Evolutionary conservation across 2,888 invertebrate genomes (phyloP), one percentile per base, ranked within the genome.

Genomic region (Diplolepis rosae): DNA sequence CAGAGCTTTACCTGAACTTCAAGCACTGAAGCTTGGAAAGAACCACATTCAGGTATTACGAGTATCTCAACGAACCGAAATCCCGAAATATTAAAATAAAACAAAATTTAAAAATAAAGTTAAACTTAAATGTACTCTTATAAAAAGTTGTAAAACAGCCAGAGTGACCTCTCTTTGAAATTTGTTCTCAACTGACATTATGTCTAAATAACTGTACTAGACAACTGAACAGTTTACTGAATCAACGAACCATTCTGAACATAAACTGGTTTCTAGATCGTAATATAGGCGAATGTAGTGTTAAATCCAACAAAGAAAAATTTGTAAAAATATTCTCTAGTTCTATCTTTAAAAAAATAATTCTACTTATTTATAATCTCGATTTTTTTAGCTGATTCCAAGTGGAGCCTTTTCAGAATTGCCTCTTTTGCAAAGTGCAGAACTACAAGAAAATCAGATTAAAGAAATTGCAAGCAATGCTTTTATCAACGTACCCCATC

Each of bases 391-490:
- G 82, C 83, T 83, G 3, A 90, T 96, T 66, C 94, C 95, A 35
- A 94, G 93, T 84, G 91, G 92, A 28, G 93, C 94, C 1, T 95
- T 96, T 88, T 92, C 92, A 68, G 94, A 95, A 83, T 89, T 97
- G 13, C 94, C 94, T 0, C 92, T 93, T 76, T 89, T 95, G 54
- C 93, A 93, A 87, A 92, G 92, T 66, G 91, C 95, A 11, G 95
- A 96, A 85, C 89, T 96, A 56, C 95, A 96, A 88, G 94, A 96
- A 80, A 96, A 96, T 85, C 91, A 93, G 66, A 88, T 96, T 66
- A 92, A 93, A 79, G 93, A 92, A 80, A 93, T 95, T 75, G 93
- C 94, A 0, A 90, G 91, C 30, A 92, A 93, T 78, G 95, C 95
- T 2, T 96, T 97, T 85, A 92, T 93, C 76, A 93, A 93, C 80